Conservation (phyloP, 2,888 invertebrate genomes). For the Girardia tigrina region DNA sequence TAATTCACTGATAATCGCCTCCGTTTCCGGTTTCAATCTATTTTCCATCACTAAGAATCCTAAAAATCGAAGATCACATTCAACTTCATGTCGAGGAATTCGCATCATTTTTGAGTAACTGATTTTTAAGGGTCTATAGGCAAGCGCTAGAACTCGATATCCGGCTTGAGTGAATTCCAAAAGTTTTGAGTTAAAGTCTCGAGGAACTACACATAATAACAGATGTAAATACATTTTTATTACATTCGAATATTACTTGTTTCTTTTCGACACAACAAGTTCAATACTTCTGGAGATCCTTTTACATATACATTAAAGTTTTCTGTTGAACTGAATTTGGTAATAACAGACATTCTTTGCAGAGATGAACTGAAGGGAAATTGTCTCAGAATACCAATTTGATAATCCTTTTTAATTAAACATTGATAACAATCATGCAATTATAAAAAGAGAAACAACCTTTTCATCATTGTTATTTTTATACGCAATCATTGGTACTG, state of each 20-base stretch:
- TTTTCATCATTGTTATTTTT: neutral
- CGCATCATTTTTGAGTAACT: conserved; percentile 49
- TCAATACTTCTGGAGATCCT: conserved; percentile 79
- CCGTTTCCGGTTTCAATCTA: conserved; percentile 72
- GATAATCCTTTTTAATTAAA: conserved; percentile 20
- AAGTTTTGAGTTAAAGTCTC: conserved; percentile 51
- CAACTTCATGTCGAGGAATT: conserved; percentile 54
- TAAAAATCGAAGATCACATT: conserved; percentile 65
- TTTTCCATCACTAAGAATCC: conserved; percentile 89
- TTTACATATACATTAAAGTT: conserved; percentile 67
- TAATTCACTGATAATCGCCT: conserved; percentile 62
- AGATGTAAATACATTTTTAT: neutral
- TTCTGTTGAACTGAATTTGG: conserved; percentile 61
- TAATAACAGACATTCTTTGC: conserved; percentile 74
- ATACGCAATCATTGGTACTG: conserved; percentile 50
- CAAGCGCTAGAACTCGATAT: conserved; percentile 54
- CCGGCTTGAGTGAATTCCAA: conserved; percentile 53
- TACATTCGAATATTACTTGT: conserved; percentile 51
- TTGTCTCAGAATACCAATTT: conserved; percentile 63
- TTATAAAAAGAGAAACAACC: neutral
- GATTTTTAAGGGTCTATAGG: conserved; percentile 49
- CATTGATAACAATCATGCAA: too few species aligned
- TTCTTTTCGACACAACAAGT: conserved; percentile 62
- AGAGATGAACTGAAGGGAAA: conserved; percentile 71
- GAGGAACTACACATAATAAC: conserved; percentile 49